Percentiles rank a stretch among this genome's conserved stretches.
These are phyloP conservation scores for Hippocampus zosterae DNA, from an alignment of 2,113 vertebrate species.

Conservation along the genomic window DNA sequence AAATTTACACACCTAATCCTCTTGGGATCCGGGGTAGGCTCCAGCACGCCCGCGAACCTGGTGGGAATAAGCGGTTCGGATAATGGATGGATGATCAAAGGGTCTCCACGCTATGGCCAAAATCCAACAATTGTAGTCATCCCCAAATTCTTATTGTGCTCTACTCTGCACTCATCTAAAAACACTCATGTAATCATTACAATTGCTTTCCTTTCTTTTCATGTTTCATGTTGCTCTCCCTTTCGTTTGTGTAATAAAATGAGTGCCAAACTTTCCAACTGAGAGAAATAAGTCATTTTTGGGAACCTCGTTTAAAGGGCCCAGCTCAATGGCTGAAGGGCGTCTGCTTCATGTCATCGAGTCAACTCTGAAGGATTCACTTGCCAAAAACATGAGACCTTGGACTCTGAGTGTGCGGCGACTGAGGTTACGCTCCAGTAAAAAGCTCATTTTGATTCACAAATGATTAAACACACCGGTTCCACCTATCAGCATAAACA, in stretches of 20 bases:
- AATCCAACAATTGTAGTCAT: conserved; percentile 55
- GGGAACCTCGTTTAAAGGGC: conserved; percentile 33
- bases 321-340: conserved; percentile 16
- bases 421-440: conserved; percentile 24
- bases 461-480: conserved; percentile 37
- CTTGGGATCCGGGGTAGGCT: not conserved
- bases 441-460: conserved; percentile 44
- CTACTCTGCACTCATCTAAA: conserved; percentile 23
- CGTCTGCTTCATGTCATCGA: conserved; percentile 45
- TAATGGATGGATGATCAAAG: not conserved
- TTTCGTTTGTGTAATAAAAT: conserved; percentile 39
- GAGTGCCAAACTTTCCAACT: conserved; percentile 33
- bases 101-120: conserved; percentile 26
- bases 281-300: conserved; percentile 43
- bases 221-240: conserved; percentile 13
- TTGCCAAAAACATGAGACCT: conserved; percentile 32
- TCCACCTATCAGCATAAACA: conserved; percentile 40
- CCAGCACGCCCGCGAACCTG: no score
- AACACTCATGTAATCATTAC: conserved; percentile 55
- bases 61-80: no score
- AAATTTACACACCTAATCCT: not conserved
- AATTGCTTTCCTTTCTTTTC: conserved; percentile 49
- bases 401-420: conserved; percentile 23
- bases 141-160: conserved; percentile 8
- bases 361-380: conserved; percentile 5